Evolutionary conservation across 1,140 invertebrate species (phyloP).

Genomic region (Dreissena rostriformis): DNA sequence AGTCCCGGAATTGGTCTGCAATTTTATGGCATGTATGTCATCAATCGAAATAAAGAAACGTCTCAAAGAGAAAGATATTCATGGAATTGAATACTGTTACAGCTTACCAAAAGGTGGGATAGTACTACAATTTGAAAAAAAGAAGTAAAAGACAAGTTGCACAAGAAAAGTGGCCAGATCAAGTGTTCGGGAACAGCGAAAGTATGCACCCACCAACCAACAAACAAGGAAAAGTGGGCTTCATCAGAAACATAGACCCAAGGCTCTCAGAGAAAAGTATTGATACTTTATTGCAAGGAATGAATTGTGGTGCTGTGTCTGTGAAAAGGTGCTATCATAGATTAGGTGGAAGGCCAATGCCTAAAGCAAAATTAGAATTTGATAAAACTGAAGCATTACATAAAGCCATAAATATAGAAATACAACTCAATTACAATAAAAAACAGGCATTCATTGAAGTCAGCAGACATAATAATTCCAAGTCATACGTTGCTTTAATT

Average conservation of each 20-base stretch:
- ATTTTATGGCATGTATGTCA: too few relatives aligned
- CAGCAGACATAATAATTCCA: not conserved
- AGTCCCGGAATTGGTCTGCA: too few relatives aligned
- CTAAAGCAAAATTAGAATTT: not conserved
- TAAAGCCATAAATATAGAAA: not conserved
- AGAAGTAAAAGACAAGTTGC: not conserved
- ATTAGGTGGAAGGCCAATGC: conserved; percentile 27
- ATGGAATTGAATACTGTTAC: not conserved
- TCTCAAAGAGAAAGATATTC: not conserved
- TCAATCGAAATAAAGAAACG: too few relatives aligned
- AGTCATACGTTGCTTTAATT: conserved; percentile 18
- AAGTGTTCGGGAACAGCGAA: conserved; percentile 1
- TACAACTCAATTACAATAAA: conserved; percentile 1
- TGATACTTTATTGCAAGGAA: not conserved
- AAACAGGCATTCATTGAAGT: not conserved
- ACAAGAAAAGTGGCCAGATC: not conserved
- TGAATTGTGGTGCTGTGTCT: not conserved
- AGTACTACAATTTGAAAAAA: conserved; percentile 16
- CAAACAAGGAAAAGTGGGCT: not conserved
- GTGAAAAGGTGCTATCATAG: conserved; percentile 20
- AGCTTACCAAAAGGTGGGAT: conserved; percentile 18
- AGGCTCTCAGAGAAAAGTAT: conserved; percentile 13
- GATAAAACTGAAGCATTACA: not conserved
- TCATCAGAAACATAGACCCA: conserved; percentile 13
- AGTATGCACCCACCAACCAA: not conserved